Conservation (phyloP, 2,888 invertebrate genomes). For the Elegia similella region DNA sequence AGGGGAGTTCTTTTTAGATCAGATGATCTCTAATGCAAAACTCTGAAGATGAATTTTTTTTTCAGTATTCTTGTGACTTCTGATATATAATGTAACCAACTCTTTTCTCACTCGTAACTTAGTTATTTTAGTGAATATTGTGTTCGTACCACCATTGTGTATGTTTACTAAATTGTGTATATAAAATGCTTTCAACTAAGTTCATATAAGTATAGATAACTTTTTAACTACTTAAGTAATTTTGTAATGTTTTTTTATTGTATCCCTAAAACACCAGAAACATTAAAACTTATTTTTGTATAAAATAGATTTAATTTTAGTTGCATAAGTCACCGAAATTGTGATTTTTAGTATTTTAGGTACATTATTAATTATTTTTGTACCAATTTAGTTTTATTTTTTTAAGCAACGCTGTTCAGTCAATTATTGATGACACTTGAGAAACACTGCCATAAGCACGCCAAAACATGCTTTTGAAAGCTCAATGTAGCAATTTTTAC, state of each 20-base stretch:
- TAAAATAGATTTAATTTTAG: conserved; percentile 34
- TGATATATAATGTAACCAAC: conserved; percentile 13
- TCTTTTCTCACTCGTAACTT: conserved; percentile 26
- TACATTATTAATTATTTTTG: conserved; percentile 65
- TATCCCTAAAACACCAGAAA: neutral
- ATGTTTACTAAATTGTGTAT: conserved; percentile 29
- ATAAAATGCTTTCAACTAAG: conserved; percentile 25
- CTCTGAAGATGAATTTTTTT: neutral
- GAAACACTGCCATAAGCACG: conserved; percentile 66
- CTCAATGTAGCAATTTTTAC: conserved; percentile 24
- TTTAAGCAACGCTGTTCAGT: conserved; percentile 27
- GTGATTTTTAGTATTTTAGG: conserved; percentile 65
- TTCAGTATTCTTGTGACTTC: neutral
- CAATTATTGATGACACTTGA: conserved; percentile 34
- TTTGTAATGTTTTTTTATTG: conserved; percentile 8
- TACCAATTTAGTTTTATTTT: conserved; percentile 56
- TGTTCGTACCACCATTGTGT: conserved; percentile 62
- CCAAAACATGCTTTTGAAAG: conserved; percentile 32
- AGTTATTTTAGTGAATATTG: conserved; percentile 36
- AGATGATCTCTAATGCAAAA: too few relatives aligned
- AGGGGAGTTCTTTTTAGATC: too few relatives aligned
- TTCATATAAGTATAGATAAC: conserved; percentile 22
- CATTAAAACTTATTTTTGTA: conserved; percentile 25
- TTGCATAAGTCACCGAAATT: conserved; percentile 64
- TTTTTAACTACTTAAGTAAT: conserved; percentile 22